Evolutionary conservation across 2,888 invertebrate genomes (phyloP).

Genomic region (Amphipyra tragopoginis): DNA sequence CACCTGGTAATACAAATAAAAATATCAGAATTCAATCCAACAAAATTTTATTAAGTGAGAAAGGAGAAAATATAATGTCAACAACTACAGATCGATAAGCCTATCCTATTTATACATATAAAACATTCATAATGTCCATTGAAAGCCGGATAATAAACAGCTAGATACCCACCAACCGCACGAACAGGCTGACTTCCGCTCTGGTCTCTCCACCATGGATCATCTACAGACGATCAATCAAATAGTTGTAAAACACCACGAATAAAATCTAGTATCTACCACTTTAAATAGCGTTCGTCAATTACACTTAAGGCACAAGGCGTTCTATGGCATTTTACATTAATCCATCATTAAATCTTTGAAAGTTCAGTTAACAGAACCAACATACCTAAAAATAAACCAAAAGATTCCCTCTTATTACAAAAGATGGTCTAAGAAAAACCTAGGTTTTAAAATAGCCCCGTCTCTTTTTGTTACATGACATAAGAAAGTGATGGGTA

Average conservation of each 20-base stretch:
- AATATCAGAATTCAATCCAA: not conserved
- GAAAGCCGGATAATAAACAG: not conserved
- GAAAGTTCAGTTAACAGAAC: too few relatives aligned
- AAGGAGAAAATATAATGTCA: not conserved
- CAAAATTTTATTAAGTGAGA: not conserved
- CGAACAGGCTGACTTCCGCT: conserved; percentile 17
- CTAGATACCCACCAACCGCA: conserved; percentile 33
- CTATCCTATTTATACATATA: not conserved
- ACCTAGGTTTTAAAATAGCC: too few relatives aligned
- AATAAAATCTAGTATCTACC: conserved; percentile 1
- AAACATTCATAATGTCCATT: not conserved
- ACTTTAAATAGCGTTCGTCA: not conserved
- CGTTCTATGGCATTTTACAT: too few relatives aligned
- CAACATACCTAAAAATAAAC: too few relatives aligned
- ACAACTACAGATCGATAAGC: not conserved
- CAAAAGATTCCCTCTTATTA: too few relatives aligned
- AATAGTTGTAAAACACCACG: conserved; percentile 9
- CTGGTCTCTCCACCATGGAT: conserved; percentile 35
- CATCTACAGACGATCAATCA: conserved; percentile 33
- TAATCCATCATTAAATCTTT: too few relatives aligned
- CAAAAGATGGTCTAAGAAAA: too few relatives aligned
- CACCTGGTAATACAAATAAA: conserved; percentile 30
- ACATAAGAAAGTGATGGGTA: too few relatives aligned
- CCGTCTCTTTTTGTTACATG: too few relatives aligned
- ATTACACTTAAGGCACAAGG: not conserved